Evolutionary conservation across 1,140 invertebrate genomes (phyloP).

Genomic region (Drosophila setifemur): DNA sequence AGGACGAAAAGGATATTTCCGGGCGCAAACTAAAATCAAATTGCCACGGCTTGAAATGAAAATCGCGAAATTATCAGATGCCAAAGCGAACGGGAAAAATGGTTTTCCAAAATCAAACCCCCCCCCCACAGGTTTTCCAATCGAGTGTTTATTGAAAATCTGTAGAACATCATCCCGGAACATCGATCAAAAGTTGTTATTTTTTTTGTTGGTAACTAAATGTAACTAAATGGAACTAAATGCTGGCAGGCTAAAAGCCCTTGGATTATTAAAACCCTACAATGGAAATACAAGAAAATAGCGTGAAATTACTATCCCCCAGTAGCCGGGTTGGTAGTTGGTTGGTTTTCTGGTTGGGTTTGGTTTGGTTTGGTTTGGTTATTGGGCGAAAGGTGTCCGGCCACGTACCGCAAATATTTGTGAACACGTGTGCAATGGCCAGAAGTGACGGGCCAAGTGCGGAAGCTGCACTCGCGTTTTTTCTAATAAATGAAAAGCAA

Average conservation of each 20-base stretch:
- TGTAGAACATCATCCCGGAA: conserved; percentile 5
- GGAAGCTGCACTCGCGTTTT: conserved; percentile 52
- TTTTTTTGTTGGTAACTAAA: conserved; percentile 4
- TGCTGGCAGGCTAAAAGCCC: conserved; percentile 9
- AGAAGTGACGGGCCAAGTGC: conserved; percentile 56
- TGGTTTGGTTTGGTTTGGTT: too few relatives aligned
- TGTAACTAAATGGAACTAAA: conserved; percentile 41
- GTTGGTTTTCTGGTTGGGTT: not conserved
- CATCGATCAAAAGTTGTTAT: conserved; percentile 10
- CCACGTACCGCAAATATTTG: conserved; percentile 79
- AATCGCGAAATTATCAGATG: conserved; percentile 58
- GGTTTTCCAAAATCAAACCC: conserved; percentile 3
- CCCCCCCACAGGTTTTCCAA: not conserved
- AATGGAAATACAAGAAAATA: conserved; percentile 34
- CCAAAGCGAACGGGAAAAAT: conserved; percentile 39
- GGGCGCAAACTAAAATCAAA: conserved; percentile 62
- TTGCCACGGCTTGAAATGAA: conserved; percentile 50
- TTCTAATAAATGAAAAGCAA: conserved; percentile 78
- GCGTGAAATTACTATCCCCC: conserved; percentile 27
- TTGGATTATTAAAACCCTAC: conserved; percentile 66
- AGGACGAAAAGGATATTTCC: not conserved
- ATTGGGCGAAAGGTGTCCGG: conserved; percentile 56
- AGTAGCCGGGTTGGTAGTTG: not conserved
- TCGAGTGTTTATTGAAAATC: conserved; percentile 42
- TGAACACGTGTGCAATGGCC: conserved; percentile 73